Percentiles rank a stretch among this genome's conserved stretches.
Conservation (phyloP, 2,888 invertebrate species). For the Abrostola tripartita region DNA sequence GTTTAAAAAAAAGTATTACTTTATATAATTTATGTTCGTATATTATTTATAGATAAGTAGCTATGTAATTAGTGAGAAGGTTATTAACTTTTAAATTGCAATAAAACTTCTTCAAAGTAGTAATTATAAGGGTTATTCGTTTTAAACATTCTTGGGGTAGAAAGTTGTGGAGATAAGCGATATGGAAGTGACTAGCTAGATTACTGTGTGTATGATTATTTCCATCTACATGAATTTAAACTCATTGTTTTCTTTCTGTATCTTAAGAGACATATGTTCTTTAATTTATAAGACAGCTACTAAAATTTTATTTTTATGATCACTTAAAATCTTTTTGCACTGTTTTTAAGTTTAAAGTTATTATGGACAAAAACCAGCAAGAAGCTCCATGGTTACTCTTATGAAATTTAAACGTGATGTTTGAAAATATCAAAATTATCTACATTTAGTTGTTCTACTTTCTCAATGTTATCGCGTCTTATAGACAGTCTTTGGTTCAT, state of each 20-base stretch:
- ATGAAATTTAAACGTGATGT: neutral
- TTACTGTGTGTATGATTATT: neutral
- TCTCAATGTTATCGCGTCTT: neutral
- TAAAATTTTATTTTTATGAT: too few species aligned
- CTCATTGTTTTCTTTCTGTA: too few species aligned
- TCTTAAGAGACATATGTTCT: too few species aligned
- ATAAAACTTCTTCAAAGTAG: slow-evolving; percentile 71
- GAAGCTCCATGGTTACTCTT: too few species aligned
- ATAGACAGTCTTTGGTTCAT: neutral
- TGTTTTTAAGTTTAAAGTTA: too few species aligned
- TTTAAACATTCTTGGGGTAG: slow-evolving; percentile 68
- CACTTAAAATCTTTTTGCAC: too few species aligned
- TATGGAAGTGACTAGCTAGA: slow-evolving; percentile 22
- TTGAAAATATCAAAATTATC: neutral
- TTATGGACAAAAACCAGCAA: too few species aligned
- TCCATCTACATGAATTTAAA: too few species aligned
- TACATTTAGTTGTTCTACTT: neutral
- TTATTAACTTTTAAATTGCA: slow-evolving; percentile 64
- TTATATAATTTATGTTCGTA: neutral
- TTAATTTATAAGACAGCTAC: too few species aligned
- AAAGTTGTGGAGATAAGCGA: slow-evolving; percentile 23
- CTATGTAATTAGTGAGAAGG: slow-evolving; percentile 40
- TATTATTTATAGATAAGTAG: slow-evolving; percentile 11
- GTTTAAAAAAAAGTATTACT: neutral
- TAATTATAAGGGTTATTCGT: slow-evolving; percentile 76